A percentile compares a stretch with the other conserved stretches of the same genome.
Evolutionary conservation across 2,113 vertebrate genomes (phyloP).

Genomic region (Suncus etruscus): DNA sequence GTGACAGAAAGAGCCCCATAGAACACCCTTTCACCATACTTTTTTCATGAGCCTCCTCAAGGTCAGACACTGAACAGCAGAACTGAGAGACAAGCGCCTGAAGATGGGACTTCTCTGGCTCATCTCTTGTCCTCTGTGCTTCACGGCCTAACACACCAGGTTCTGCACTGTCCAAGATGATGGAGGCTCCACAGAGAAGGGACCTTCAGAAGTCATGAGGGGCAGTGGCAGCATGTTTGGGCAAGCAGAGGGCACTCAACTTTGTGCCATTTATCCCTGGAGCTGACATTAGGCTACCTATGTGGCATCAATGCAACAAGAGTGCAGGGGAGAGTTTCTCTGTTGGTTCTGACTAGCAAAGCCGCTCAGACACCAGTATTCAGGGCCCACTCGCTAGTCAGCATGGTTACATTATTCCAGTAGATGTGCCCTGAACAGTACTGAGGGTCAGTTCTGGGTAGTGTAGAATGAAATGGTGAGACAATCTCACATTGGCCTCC

Average conservation of each 20-base stretch:
- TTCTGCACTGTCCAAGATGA: not conserved
- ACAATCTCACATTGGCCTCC: not conserved
- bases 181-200: not conserved
- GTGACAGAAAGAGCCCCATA: not conserved
- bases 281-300: not conserved
- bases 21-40: too few species aligned
- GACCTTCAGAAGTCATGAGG: not conserved
- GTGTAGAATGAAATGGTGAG: not conserved
- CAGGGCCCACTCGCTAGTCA: too few species aligned
- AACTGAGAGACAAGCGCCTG: not conserved
- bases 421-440: not conserved
- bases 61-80: not conserved
- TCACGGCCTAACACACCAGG: not conserved
- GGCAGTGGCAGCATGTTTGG: not conserved
- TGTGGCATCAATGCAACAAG: not conserved
- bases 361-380: too few species aligned
- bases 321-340: not conserved
- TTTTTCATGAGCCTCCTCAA: not conserved
- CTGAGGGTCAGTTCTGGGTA: not conserved
- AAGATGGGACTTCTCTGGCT: not conserved
- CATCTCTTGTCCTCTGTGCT: not conserved
- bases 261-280: not conserved
- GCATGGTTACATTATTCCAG: not conserved
- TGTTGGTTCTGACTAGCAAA: not conserved
- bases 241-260: not conserved